phyloP scores from a whole-genome alignment of 2,113 vertebrate species.

The Nothocercus julius region DNA sequence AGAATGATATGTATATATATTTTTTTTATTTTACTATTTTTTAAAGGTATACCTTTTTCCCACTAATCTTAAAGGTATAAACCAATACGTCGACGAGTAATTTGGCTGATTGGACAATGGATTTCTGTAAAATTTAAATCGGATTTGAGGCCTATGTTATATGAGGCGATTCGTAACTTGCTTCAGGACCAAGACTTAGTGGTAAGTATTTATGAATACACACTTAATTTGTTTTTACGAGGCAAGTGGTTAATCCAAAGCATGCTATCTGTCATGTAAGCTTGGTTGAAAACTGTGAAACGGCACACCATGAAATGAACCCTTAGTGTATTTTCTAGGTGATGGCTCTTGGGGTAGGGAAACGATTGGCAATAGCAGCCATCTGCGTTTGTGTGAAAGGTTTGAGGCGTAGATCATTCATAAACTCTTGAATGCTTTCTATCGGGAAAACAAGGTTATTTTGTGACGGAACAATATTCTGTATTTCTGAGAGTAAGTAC shows the following conservation, averaged over 20 bases:
- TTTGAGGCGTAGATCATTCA: background rate
- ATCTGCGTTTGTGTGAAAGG: background rate
- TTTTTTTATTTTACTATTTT: too few species aligned
- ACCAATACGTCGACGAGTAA: constrained; percentile 91
- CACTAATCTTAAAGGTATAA: constrained; percentile 84
- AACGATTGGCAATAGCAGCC: background rate
- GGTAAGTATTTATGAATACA: constrained; percentile 78
- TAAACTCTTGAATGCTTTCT: background rate
- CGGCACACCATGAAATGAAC: background rate
- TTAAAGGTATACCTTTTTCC: background rate
- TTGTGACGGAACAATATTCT: background rate
- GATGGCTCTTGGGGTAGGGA: background rate
- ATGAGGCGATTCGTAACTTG: constrained; percentile 90
- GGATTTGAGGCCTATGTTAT: constrained; percentile 92
- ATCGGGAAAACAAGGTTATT: background rate
- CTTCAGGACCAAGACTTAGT: constrained; percentile 97
- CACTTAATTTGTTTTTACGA: background rate
- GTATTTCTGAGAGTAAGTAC: background rate
- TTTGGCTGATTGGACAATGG: constrained; percentile 98
- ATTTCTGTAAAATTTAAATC: constrained; percentile 97
- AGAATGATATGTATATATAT: background rate
- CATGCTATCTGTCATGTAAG: background rate
- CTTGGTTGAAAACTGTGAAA: background rate
- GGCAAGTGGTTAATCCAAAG: background rate
- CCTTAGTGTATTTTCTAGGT: background rate